Percentiles rank a stretch among this genome's conserved stretches.
Evolutionary conservation across 1,140 invertebrate species (phyloP).

Genomic region (Philotrypesis tridentata): DNA sequence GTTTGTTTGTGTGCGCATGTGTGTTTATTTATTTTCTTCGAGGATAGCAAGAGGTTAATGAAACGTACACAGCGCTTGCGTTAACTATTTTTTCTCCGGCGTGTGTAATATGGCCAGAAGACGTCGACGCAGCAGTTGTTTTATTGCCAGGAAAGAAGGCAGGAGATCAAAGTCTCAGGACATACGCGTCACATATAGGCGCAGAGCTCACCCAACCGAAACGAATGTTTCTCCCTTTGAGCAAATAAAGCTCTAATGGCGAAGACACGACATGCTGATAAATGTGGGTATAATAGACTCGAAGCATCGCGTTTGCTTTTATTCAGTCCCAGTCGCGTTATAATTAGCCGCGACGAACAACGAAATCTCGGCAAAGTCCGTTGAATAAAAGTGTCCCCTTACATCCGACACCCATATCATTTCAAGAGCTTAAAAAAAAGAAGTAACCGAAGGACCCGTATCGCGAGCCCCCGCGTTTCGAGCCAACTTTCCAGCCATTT

Average conservation of each 20-base stretch:
- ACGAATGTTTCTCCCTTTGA: not conserved
- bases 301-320: not conserved
- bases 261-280: not conserved
- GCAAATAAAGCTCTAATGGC: not conserved
- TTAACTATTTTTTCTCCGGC: not conserved
- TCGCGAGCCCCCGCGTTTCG: not conserved
- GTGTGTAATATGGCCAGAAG: not conserved
- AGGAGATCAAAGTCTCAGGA: not conserved
- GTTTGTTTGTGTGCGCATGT: not conserved
- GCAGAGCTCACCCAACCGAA: not conserved
- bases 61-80: not conserved
- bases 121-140: not conserved
- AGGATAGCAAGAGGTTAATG: conserved; percentile 1
- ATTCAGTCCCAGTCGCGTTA: not conserved
- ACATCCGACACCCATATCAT: not conserved
- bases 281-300: not conserved
- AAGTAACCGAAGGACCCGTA: not conserved
- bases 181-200: not conserved
- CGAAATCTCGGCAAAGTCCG: not conserved
- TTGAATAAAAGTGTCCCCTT: not conserved
- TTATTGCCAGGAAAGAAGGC: not conserved
- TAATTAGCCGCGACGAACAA: not conserved
- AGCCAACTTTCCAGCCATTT: not conserved
- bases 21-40: not conserved
- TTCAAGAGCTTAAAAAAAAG: not conserved